Percentiles rank a stretch among this genome's conserved stretches.
These are phyloP conservation scores for Amazona vittata DNA, from an alignment of 2,113 vertebrate genomes.

Conservation along the genomic window DNA sequence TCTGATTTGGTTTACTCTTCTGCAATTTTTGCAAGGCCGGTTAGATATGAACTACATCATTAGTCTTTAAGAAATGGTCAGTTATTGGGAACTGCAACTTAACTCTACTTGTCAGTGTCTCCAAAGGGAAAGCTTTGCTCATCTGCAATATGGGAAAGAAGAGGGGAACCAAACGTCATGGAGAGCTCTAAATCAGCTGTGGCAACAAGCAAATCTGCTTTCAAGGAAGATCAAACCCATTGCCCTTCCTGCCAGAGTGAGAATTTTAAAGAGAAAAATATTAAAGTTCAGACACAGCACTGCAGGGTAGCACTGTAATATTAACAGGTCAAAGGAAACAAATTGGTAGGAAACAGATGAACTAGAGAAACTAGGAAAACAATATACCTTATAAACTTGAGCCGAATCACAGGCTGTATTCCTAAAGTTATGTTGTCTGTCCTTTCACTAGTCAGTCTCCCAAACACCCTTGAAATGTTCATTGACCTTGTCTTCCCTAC, in stretches of 20 bases:
- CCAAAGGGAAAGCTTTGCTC: constrained; percentile 41
- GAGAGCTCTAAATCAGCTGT: constrained; percentile 43
- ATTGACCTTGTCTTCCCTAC: background rate
- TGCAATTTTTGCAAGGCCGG: constrained; percentile 26
- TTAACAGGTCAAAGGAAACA: background rate
- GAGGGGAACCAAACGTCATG: background rate
- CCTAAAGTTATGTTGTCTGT: background rate
- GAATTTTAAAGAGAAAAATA: constrained; percentile 21
- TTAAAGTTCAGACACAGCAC: background rate
- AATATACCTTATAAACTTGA: background rate
- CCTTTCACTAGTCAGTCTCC: background rate
- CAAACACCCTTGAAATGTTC: background rate
- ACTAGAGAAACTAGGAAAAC: background rate
- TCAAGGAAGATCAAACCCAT: constrained; percentile 26
- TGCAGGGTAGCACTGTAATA: background rate
- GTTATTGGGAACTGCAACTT: constrained; percentile 60
- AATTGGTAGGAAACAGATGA: background rate
- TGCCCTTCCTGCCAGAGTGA: background rate
- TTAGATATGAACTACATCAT: constrained; percentile 57
- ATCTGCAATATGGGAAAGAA: constrained; percentile 3
- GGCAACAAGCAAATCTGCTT: constrained; percentile 37
- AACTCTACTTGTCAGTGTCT: constrained; percentile 51
- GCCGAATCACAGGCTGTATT: background rate
- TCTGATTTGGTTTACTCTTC: constrained; percentile 30
- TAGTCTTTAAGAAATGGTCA: constrained; percentile 66